Evolutionary conservation across 2,113 vertebrate species (phyloP).

Genomic region (Otolemur garnettii): DNA sequence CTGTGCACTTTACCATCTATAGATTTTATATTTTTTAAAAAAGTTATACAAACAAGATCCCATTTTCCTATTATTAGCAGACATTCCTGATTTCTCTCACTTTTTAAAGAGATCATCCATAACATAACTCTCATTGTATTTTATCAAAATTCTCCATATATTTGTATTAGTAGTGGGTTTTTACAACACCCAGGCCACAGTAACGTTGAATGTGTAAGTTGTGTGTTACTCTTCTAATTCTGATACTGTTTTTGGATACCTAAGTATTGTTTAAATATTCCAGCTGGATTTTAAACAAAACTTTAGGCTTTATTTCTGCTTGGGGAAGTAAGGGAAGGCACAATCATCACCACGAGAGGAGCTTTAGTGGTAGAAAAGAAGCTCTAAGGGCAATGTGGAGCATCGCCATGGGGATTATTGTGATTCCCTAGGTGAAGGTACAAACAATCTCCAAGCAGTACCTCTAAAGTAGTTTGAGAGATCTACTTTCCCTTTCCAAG

Average conservation of each 20-base stretch:
- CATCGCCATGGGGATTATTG: not conserved
- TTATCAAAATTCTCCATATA: not conserved
- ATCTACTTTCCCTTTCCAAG: not conserved
- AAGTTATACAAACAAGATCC: not conserved
- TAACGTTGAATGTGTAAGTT: not conserved
- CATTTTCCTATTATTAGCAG: not conserved
- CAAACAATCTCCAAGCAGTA: not conserved
- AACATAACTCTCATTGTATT: not conserved
- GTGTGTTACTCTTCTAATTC: not conserved
- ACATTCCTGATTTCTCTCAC: not conserved
- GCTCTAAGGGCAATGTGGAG: not conserved
- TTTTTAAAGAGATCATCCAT: constrained; percentile 10
- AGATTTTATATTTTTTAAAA: not conserved
- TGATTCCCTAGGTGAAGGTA: not conserved
- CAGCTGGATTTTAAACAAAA: not conserved
- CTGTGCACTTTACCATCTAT: not conserved
- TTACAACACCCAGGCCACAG: not conserved
- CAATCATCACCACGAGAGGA: not conserved
- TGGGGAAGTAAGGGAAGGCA: not conserved
- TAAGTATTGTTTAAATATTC: constrained; percentile 21
- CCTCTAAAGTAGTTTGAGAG: not conserved
- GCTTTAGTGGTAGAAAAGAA: not conserved
- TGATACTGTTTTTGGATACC: not conserved
- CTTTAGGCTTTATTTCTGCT: not conserved
- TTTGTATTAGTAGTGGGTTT: not conserved